phyloP scores from a whole-genome alignment of 2,888 invertebrate genomes.

The Apotomis capreana region DNA sequence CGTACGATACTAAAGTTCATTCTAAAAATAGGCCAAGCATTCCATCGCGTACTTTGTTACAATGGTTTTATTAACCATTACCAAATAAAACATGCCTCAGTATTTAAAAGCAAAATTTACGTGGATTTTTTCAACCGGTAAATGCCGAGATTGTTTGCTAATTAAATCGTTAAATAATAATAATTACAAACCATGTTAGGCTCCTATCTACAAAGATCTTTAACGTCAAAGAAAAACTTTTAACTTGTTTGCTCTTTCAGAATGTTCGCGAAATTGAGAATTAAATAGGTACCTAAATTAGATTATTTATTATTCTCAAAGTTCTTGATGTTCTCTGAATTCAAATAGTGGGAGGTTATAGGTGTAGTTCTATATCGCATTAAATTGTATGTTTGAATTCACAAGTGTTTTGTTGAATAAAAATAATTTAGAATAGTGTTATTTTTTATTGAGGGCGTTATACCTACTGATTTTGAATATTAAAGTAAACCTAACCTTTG shows the following conservation, averaged over 20 bases:
- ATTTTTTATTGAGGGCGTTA: background rate
- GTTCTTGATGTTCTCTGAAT: conserved; percentile 1
- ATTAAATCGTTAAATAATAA: background rate
- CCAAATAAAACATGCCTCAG: background rate
- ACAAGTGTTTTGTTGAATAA: background rate
- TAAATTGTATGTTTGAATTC: background rate
- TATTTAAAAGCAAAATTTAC: background rate
- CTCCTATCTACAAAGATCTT: conserved; percentile 11
- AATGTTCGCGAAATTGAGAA: conserved; percentile 6
- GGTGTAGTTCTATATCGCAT: background rate
- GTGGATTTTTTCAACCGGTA: background rate
- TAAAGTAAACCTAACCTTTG: background rate
- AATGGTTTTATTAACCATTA: background rate
- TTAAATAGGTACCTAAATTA: conserved; percentile 5
- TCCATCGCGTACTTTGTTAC: background rate
- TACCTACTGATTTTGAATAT: background rate
- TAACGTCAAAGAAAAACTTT: conserved; percentile 13
- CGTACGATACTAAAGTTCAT: background rate
- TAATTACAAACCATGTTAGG: conserved; percentile 3
- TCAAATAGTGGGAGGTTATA: conserved; percentile 3
- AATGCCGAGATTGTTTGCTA: conserved; percentile 1
- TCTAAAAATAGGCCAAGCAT: background rate
- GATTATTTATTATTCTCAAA: conserved; percentile 17
- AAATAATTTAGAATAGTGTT: conserved; percentile 4
- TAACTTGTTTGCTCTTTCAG: conserved; percentile 4